Percentiles rank a stretch among this genome's conserved stretches.
phyloP scores from a whole-genome alignment of 1,140 invertebrate species.

The Brachionus manjavacas region DNA sequence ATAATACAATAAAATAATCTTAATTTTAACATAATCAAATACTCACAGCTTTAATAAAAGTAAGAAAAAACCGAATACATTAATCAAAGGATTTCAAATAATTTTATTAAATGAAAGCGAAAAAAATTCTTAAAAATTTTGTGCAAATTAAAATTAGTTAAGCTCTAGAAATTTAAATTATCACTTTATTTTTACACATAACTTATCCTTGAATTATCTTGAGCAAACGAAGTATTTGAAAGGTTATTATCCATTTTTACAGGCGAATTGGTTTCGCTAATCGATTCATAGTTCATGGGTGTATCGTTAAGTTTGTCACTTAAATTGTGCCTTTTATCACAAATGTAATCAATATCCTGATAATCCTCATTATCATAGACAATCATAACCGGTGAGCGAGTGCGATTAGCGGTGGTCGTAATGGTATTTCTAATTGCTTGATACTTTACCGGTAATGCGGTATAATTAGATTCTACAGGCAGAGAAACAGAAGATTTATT shows the following conservation, averaged over 20 bases:
- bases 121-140: background rate
- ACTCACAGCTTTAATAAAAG: background rate
- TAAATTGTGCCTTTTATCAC: background rate
- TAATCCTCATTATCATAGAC: constrained; percentile 40
- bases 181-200: constrained; percentile 24
- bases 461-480: background rate
- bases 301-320: constrained; percentile 18
- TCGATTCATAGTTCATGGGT: background rate
- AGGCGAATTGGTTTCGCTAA: constrained; percentile 22
- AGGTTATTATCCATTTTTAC: background rate
- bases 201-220: constrained; percentile 26
- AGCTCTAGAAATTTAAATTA: background rate
- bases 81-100: background rate
- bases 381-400: constrained; percentile 24
- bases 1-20: background rate
- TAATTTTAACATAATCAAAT: background rate
- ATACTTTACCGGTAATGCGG: background rate
- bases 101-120: background rate
- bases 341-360: background rate
- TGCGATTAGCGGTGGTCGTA: background rate
- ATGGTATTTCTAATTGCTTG: background rate
- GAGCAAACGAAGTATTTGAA: background rate
- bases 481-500: constrained; percentile 3
- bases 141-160: background rate
- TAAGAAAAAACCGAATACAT: background rate